These are phyloP conservation scores for Smithornis capensis DNA, from an alignment of 2,113 vertebrate genomes.

Conservation along the genomic window DNA sequence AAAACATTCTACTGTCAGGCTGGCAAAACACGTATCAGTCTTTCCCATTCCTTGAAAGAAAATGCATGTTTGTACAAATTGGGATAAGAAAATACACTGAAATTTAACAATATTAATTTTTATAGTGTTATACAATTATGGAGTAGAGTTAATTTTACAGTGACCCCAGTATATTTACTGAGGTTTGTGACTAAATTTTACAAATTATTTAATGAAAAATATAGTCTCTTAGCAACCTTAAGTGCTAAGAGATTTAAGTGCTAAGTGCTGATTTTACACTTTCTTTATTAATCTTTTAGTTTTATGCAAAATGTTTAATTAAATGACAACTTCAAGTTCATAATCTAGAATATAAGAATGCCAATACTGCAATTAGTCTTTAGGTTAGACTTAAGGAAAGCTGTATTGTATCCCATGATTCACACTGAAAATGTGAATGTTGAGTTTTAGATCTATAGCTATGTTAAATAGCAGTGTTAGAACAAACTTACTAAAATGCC, in stretches of 20 bases:
- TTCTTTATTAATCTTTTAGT: not conserved
- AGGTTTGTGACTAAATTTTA: not conserved
- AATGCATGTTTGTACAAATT: not conserved
- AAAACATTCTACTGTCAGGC: not conserved
- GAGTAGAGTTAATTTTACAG: not conserved
- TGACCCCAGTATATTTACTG: not conserved
- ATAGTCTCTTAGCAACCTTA: not conserved
- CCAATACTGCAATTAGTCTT: not conserved
- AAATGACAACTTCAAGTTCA: not conserved
- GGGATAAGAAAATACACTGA: not conserved
- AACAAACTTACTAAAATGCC: not conserved
- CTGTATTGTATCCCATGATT: not conserved
- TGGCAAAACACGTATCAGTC: not conserved
- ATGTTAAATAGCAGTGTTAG: not conserved
- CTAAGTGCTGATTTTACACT: too few relatives aligned
- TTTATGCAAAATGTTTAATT: not conserved
- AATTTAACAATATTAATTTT: not conserved
- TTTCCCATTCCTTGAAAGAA: not conserved
- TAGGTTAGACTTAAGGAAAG: not conserved
- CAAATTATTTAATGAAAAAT: not conserved
- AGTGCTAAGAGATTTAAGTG: too few relatives aligned
- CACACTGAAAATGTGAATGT: not conserved
- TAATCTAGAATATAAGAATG: not conserved
- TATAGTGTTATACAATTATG: not conserved
- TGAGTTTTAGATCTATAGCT: not conserved